Evolutionary conservation across 92 coral and sea anemone genomes (phyloP), one percentile per base, ranked within the genome.

Genomic region (Porites cylindrica): DNA sequence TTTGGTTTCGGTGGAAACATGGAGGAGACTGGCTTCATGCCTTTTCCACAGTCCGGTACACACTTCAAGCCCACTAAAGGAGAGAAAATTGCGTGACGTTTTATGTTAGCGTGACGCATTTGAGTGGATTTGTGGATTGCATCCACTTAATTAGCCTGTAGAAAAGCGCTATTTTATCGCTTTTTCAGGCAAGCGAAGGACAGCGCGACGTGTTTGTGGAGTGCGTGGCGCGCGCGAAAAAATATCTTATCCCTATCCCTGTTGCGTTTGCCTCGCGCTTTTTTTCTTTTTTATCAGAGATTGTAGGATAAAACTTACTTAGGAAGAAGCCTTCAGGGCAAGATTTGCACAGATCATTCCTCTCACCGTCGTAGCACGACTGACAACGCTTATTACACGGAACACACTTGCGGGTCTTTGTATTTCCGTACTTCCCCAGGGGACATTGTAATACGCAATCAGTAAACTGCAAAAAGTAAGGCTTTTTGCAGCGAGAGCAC

Each of bases 371-470:
- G 62, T 89, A 81, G 67, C 98, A 95, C 17, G 94, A 82, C 62
- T 91, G 96, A 20, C 98, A 93, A 19, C 66, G 88, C 21, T 72
- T n/a, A 66, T 75, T 81, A 73, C 98, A 95, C 17, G 14, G 64
- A 29, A 67, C 76, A 51, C 98, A 95, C 66, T 26, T 77, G 54
- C 91, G 78, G 8, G 77, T 79, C 7, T 53, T 56, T 16, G 93
- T 88, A 65, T 93, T 93, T 50, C 98, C 98, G 79, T 73, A 93
- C 74, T 83, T 61, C 32, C 98, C 94, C 24, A 86, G 58, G 4
- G 96, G 93, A 43, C 98, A 95, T 76, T 88, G 85, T 51, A 8
- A 0, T 9, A 95, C 96, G 86, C 98, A 95, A 47, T 84, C 62
- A 0, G 86, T 47, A 47, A 59, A 26, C 47, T 82, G 26, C 59